Evolutionary conservation across 1,140 invertebrate species (phyloP).

Genomic region (Eulimnadia texana): DNA sequence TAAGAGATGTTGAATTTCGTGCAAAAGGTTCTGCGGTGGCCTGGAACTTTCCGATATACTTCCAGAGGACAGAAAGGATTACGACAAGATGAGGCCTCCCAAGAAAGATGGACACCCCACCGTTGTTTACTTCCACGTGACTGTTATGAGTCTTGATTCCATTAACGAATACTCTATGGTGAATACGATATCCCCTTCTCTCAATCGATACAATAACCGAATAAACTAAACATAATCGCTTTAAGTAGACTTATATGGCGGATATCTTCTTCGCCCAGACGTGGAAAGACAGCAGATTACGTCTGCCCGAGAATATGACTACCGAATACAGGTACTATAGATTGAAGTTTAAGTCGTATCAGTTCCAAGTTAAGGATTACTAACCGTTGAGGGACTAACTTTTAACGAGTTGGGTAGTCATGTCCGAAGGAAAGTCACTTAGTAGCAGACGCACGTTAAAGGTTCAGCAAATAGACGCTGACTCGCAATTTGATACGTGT

Average conservation of each 20-base stretch:
- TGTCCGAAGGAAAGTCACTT: neutral
- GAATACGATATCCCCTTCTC: slow-evolving; percentile 19
- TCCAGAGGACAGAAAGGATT: slow-evolving; percentile 70
- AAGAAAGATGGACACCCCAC: slow-evolving; percentile 67
- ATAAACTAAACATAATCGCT: neutral
- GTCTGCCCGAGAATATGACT: slow-evolving; percentile 79
- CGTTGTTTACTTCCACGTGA: slow-evolving; percentile 76
- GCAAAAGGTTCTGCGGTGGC: neutral
- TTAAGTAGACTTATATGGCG: slow-evolving; percentile 59
- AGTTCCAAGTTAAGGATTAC: neutral
- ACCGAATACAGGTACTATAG: slow-evolving; percentile 58
- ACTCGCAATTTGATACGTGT: neutral
- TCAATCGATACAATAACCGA: neutral
- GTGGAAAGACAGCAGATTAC: slow-evolving; percentile 71
- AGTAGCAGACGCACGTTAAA: neutral
- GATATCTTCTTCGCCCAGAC: slow-evolving; percentile 87
- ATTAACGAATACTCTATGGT: slow-evolving; percentile 87
- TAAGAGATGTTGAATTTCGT: neutral
- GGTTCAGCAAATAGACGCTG: neutral
- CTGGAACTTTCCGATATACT: slow-evolving; percentile 42
- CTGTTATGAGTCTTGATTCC: slow-evolving; percentile 79
- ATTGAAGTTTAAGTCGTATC: slow-evolving; percentile 14
- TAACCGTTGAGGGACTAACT: neutral
- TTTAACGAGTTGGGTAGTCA: too few species aligned
- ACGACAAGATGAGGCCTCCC: slow-evolving; percentile 79